A percentile compares a stretch with the other conserved stretches of the same genome.
Evolutionary conservation across 64 coral and sea anemone genomes (phyloP).

Genomic region (Pocillopora damicornis): DNA sequence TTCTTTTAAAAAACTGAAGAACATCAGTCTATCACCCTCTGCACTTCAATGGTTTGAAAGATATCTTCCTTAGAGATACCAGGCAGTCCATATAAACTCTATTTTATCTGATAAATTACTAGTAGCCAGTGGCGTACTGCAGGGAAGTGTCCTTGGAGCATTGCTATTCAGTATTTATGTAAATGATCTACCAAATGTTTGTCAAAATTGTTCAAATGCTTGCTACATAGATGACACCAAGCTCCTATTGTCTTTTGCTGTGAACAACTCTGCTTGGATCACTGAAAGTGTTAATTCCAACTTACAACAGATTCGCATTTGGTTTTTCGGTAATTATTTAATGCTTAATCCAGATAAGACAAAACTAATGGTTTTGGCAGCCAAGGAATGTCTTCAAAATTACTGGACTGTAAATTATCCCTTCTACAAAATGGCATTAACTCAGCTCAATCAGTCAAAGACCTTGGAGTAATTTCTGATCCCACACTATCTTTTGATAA

Average conservation of each 20-base stretch:
- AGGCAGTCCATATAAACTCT: constrained; percentile 42
- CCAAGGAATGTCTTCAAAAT: neutral
- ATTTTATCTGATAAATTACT: neutral
- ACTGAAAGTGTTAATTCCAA: neutral
- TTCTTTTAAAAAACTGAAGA: constrained; percentile 22
- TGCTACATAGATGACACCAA: neutral
- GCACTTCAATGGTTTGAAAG: constrained; percentile 26
- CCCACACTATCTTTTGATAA: constrained; percentile 15
- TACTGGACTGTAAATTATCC: neutral
- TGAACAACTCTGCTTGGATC: no score
- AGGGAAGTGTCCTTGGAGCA: neutral
- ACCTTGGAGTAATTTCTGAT: constrained; percentile 32
- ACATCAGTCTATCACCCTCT: neutral
- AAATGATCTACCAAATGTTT: neutral
- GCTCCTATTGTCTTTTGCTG: no score
- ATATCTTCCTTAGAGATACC: constrained; percentile 19
- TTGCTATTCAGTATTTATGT: neutral
- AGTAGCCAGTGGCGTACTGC: constrained; percentile 18
- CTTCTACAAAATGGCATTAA: neutral
- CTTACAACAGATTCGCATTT: neutral
- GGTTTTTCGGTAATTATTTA: neutral
- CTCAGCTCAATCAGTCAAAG: constrained; percentile 24
- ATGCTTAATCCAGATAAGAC: neutral
- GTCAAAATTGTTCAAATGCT: neutral
- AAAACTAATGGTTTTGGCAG: neutral